Base-by-base conservation (phyloP, 2,113 vertebrate species). In the Chloebia gouldiae region DNA sequence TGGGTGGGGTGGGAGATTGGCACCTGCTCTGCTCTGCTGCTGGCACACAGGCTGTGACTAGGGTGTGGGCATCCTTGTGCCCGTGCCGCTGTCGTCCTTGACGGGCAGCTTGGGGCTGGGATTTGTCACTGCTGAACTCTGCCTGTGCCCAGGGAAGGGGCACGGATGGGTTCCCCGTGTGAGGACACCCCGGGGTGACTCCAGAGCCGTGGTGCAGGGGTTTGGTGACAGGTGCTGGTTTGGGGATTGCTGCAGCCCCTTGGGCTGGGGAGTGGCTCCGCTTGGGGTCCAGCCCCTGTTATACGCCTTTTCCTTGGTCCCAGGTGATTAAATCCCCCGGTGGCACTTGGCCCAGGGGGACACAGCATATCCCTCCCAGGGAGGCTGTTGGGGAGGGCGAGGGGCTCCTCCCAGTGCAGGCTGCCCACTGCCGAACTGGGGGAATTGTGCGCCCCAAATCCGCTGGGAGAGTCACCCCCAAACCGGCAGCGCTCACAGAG, bases 141-240 rank as follows among this genome's bases (percentile, higher is more conserved):
- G 89, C 56, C 47, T 1, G 81, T 19, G 68, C 64, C 56, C 60
- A 5, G 66, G 47, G 49, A 59, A 40, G 78, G 68, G 73, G 13
- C 56, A 63, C 1, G 1, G 73, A 4, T 0, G 11, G 27, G 12
- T 60, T 3, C 70, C 37, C 2, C 0, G 18, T 0, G 1, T 25
- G 68, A 31, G 71, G 61, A 13, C 7, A 4, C 40, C 53, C 49
- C 1, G 0, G 33, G 9, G 5, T 4, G 27, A 69, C 31, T 6
- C 45, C 15, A 11, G 81, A 71, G 80, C 89, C 0, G 0, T n/a
- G 71, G 49, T 25, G 10, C 10, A 0, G 37, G 30, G 57, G 11
- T 15, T 47, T 0, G 1, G 28, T 15, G 64, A 37, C 7, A 7
- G 47, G 21, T 7, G 61, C 11, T 21, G 64, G 20, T 40, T 12